Conservation (phyloP, 2,888 invertebrate species). For the Hydroisotoma schaefferi region DNA sequence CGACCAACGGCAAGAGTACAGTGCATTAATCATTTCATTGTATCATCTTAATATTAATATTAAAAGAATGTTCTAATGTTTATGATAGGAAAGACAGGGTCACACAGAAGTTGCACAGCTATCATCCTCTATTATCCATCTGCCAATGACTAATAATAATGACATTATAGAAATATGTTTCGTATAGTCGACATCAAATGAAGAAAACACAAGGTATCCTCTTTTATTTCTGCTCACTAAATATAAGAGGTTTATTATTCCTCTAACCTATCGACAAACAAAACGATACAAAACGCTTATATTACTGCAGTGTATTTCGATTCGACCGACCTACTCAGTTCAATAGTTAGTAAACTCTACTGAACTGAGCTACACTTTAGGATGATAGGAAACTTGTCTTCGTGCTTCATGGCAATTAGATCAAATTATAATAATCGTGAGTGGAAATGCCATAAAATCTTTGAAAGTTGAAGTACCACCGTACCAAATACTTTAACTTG, state of each 20-base stretch:
- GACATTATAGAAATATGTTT: neutral
- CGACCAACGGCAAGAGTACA: too few species aligned
- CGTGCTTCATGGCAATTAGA: constrained; percentile 42
- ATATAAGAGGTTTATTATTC: too few species aligned
- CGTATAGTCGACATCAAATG: neutral
- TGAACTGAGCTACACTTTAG: neutral
- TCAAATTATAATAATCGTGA: constrained; percentile 46
- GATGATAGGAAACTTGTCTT: constrained; percentile 19
- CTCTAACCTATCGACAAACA: too few species aligned
- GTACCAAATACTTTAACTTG: constrained; percentile 9
- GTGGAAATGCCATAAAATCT: constrained; percentile 28
- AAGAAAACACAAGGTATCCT: too few species aligned
- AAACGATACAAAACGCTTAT: too few species aligned
- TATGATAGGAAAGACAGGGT: neutral
- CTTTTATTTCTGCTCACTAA: too few species aligned
- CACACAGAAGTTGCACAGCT: constrained; percentile 11
- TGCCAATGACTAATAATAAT: constrained; percentile 9
- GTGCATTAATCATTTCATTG: too few species aligned
- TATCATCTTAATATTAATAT: too few species aligned
- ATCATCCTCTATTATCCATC: neutral
- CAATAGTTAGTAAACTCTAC: too few species aligned
- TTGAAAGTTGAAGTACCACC: constrained; percentile 22
- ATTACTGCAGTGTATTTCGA: too few species aligned
- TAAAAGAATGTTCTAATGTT: neutral
- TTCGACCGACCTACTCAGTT: too few species aligned